Conservation (phyloP, 2,888 invertebrate species). For the Nemotelus pantherinus region DNA sequence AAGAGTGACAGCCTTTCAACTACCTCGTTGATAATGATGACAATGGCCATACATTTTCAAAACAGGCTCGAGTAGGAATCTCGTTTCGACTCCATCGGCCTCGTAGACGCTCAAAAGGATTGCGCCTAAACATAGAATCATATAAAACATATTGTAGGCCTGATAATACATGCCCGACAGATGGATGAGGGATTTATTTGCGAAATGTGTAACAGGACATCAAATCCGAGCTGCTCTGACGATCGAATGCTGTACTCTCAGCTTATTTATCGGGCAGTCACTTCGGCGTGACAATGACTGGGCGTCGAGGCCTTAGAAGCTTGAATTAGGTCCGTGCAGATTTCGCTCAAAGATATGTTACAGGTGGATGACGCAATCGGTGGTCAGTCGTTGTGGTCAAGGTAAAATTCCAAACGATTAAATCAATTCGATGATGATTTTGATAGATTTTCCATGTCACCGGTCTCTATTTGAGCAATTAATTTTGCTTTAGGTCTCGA, state of each 20-base stretch:
- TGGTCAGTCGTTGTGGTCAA: conserved; percentile 57
- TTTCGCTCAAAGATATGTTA: conserved; percentile 42
- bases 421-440: conserved; percentile 66
- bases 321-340: conserved; percentile 11
- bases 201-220: conserved; percentile 54
- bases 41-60: conserved; percentile 31
- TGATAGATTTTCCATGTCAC: conserved; percentile 64
- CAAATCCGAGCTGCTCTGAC: conserved; percentile 47
- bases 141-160: conserved; percentile 43
- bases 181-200: conserved; percentile 56
- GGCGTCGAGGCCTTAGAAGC: conserved; percentile 22
- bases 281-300: conserved; percentile 42
- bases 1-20: neutral
- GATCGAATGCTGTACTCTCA: conserved; percentile 45
- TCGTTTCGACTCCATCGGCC: conserved; percentile 27
- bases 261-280: conserved; percentile 46
- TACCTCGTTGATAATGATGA: conserved; percentile 24
- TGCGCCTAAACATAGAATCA: neutral
- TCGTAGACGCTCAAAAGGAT: conserved; percentile 12
- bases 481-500: neutral
- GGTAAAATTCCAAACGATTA: conserved; percentile 65
- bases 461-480: conserved; percentile 7
- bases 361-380: conserved; percentile 47
- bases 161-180: conserved; percentile 54
- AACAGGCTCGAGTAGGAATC: conserved; percentile 10